A percentile compares a stretch with the other conserved stretches of the same genome.
Evolutionary conservation across 2,113 vertebrate species (phyloP).

Genomic region (Brachypteracias leptosomus): DNA sequence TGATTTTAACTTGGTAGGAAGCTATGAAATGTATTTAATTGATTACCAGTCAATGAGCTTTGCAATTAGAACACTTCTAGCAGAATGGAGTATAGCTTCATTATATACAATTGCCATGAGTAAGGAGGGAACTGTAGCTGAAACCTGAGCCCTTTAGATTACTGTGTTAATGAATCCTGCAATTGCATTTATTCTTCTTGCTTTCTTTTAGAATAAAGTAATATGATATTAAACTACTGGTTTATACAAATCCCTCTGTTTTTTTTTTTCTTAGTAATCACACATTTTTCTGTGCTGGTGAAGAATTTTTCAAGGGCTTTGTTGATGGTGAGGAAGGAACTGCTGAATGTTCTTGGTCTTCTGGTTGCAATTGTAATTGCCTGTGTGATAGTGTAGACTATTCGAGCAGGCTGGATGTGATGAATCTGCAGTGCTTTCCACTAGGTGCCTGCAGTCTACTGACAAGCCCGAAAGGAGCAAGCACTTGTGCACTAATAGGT

Average conservation of each 20-base stretch:
- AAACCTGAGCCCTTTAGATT: background rate
- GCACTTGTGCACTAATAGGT: background rate
- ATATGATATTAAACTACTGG: background rate
- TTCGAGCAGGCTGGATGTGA: background rate
- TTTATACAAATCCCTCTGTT: background rate
- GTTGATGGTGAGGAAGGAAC: background rate
- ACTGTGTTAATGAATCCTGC: background rate
- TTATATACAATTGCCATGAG: background rate
- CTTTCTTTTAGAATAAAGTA: background rate
- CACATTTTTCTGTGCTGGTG: background rate
- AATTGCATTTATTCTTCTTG: background rate
- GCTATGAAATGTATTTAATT: background rate
- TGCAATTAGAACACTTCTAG: background rate
- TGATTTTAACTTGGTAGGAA: background rate
- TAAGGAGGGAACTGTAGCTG: background rate
- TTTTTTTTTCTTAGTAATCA: background rate
- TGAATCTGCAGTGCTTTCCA: background rate
- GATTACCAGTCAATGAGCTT: background rate
- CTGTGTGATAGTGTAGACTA: background rate
- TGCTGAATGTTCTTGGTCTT: background rate
- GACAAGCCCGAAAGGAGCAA: background rate
- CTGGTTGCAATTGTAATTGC: background rate
- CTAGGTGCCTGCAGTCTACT: background rate
- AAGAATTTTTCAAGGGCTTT: background rate
- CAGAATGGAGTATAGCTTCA: background rate